Conservation (phyloP, 2,797 vertebrate species). For the Simalia tracyae region DNA sequence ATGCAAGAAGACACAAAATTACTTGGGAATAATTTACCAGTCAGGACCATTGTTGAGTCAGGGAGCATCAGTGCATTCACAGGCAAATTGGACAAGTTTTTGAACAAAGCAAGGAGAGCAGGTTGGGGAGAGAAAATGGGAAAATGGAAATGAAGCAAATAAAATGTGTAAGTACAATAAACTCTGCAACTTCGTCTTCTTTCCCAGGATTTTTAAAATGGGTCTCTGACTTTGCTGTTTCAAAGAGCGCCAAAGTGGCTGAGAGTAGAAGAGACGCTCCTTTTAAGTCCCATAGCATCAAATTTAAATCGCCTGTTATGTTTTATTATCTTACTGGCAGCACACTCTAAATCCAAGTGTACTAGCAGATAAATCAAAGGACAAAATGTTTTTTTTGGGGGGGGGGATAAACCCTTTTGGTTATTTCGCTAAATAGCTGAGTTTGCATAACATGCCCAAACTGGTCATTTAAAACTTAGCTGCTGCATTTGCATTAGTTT, state of each 20-base stretch:
- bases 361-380: background rate
- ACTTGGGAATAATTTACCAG: conserved; percentile 25
- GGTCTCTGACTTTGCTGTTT: conserved; percentile 6
- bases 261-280: background rate
- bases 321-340: background rate
- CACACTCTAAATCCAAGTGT: background rate
- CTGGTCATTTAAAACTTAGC: background rate
- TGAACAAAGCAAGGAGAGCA: conserved; percentile 12
- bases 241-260: background rate
- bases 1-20: conserved; percentile 19
- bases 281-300: conserved; percentile 1
- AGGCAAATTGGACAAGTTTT: conserved; percentile 23
- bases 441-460: background rate
- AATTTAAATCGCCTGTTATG: conserved; percentile 10
- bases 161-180: conserved; percentile 18
- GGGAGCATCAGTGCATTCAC: conserved; percentile 18
- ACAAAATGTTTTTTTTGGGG: background rate
- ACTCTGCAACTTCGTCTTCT: background rate
- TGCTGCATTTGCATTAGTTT: background rate
- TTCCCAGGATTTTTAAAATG: conserved; percentile 11
- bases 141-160: conserved; percentile 37
- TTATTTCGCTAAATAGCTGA: background rate
- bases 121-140: conserved; percentile 25
- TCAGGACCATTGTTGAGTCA: background rate
- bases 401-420: background rate